phyloP scores from a whole-genome alignment of 2,797 vertebrate species.

The Sus cebifrons region DNA sequence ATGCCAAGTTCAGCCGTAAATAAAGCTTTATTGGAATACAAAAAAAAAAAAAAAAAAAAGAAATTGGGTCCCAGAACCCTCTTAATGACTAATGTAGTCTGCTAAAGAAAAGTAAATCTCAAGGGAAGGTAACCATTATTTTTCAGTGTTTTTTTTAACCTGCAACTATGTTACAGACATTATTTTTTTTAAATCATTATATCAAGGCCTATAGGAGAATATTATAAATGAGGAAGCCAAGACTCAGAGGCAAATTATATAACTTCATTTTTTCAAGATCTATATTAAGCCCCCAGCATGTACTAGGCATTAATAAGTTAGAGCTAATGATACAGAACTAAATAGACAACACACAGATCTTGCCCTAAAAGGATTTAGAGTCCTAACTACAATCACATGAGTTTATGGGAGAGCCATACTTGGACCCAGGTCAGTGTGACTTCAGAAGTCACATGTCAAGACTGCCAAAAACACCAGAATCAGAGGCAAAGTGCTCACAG shows the following conservation, averaged over 20 bases:
- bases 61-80: not conserved
- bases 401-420: not conserved
- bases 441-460: conserved; percentile 2
- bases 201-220: not conserved
- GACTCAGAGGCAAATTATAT: not conserved
- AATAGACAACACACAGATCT: conserved; percentile 11
- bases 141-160: not conserved
- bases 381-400: conserved; percentile 3
- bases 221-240: conserved; percentile 47
- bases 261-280: conserved; percentile 46
- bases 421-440: conserved; percentile 3
- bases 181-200: not conserved
- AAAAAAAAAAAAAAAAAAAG: too few species aligned
- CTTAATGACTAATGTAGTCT: not conserved
- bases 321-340: not conserved
- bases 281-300: not conserved
- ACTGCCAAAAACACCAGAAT: not conserved
- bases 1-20: conserved; percentile 26
- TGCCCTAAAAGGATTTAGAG: not conserved
- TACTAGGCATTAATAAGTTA: conserved; percentile 50
- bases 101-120: conserved; percentile 21
- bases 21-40: not conserved
- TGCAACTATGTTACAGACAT: not conserved
- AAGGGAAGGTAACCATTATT: conserved; percentile 2
- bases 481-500: not conserved